Conservation (phyloP, 2,113 vertebrate genomes). For the Limnothrissa miodon region DNA sequence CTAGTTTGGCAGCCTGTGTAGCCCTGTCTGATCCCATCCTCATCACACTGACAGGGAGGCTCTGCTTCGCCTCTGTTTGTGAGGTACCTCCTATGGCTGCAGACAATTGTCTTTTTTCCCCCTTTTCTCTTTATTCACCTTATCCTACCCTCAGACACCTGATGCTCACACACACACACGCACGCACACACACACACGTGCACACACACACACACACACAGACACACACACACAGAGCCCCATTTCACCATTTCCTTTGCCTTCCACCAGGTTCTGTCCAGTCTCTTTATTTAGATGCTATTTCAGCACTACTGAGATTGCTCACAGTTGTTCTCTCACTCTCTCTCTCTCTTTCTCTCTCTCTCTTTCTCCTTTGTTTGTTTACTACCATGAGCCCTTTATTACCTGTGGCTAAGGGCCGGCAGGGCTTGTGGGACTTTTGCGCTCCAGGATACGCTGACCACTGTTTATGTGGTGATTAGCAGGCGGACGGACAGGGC, state of each 20-base stretch:
- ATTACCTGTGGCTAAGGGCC: neutral
- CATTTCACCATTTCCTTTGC: neutral
- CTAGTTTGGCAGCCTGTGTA: conserved; percentile 1
- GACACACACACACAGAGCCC: neutral
- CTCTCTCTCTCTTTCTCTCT: neutral
- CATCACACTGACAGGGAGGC: neutral
- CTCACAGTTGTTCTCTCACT: no score
- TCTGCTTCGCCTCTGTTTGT: conserved; percentile 13
- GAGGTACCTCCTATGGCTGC: neutral
- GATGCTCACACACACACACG: neutral
- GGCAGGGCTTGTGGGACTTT: neutral
- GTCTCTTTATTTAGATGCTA: conserved; percentile 5
- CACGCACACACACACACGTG: neutral
- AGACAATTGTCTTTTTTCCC: conserved; percentile 9
- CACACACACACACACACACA: neutral
- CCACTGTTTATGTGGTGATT: neutral
- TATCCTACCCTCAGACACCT: neutral
- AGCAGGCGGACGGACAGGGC: neutral
- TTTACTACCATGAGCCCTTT: neutral
- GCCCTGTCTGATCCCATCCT: conserved; percentile 13
- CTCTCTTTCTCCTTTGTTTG: neutral
- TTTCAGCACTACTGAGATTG: neutral
- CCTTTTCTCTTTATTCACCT: neutral
- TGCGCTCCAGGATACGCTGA: neutral
- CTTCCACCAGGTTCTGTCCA: neutral